A percentile compares a stretch with the other conserved stretches of the same genome.
Conservation (phyloP, 2,888 invertebrate species). For the Lymantria dispar region DNA sequence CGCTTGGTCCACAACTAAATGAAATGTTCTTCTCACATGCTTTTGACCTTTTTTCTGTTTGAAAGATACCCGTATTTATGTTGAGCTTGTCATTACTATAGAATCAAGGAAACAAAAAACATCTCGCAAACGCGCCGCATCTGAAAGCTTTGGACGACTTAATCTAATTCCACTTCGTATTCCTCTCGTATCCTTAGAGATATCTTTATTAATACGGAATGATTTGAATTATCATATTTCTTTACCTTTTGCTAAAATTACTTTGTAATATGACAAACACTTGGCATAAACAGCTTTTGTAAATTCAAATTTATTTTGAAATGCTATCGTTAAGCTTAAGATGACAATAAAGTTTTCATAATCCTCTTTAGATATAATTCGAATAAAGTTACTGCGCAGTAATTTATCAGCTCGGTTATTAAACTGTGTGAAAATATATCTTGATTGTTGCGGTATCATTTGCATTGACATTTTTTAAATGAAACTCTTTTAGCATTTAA, state of each 20-base stretch:
- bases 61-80: conserved; percentile 7
- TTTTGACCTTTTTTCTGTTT: background rate
- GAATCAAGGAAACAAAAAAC: conserved; percentile 27
- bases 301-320: conserved; percentile 30
- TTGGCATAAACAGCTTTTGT: conserved; percentile 37
- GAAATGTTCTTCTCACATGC: background rate
- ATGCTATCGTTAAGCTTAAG: conserved; percentile 1
- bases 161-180: conserved; percentile 27
- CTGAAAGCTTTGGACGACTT: conserved; percentile 25
- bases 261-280: conserved; percentile 42
- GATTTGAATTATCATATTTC: conserved; percentile 42
- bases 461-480: conserved; percentile 59
- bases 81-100: conserved; percentile 25
- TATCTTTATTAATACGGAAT: conserved; percentile 41
- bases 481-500: conserved; percentile 70
- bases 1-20: background rate
- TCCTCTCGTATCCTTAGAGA: conserved; percentile 21
- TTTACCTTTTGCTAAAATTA: conserved; percentile 40
- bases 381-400: background rate
- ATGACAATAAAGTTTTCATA: background rate
- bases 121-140: conserved; percentile 11
- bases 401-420: conserved; percentile 12
- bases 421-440: conserved; percentile 11
- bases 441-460: conserved; percentile 40
- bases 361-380: background rate